Base-by-base conservation (phyloP, 2,888 invertebrate genomes). In the Nasonovia ribisnigri region DNA sequence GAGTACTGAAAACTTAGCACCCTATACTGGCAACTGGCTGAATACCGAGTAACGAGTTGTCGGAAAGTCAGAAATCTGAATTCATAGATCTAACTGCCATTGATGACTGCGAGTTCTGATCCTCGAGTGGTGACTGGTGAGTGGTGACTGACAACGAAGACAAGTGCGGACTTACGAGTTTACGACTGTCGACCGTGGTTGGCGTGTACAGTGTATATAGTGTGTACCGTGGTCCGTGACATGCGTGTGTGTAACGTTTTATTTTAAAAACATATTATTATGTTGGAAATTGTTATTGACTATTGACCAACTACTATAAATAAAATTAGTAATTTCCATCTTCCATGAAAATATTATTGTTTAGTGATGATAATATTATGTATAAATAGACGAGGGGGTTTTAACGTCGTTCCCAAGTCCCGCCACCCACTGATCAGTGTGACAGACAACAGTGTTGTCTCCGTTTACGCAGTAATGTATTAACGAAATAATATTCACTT, bases 321-420 rank as follows among this genome's bases (percentile, higher is more conserved):
- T 36, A 36, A 67, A 36, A 24, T 36, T 67, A 20, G n/a, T n/a
- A n/a, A 67, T n/a, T 67, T 67, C 67, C 67, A 20, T 67, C 36
- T 36, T 67, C n/a, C 26, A 36, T 67, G 6, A 67, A 67, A 67
- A 36, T 67, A 16, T 36, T 67, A 36, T 16, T n/a, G 16, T 67
- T 67, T 16, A n/a, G 67, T 67, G n/a, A n/a, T n/a, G n/a, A 67
- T 51, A 16, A 11, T 51, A 51, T 57, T 67, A 36, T n/a, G 26
- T 67, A 60, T 67, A 67, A 67, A 67, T 67, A 67, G 67, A 67
- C n/a, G n/a, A 67, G 67, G 67, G 67, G 67, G 67, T 67, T 67
- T 67, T 16, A 67, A 67, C n/a, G n/a, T 67, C 36, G 2, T 29
- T 2, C 1, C 2, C 67, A n/a, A 24, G 24, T 54, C 54, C 5